Conservation (phyloP, 2,888 invertebrate species). For the Cosmia trapezina region DNA sequence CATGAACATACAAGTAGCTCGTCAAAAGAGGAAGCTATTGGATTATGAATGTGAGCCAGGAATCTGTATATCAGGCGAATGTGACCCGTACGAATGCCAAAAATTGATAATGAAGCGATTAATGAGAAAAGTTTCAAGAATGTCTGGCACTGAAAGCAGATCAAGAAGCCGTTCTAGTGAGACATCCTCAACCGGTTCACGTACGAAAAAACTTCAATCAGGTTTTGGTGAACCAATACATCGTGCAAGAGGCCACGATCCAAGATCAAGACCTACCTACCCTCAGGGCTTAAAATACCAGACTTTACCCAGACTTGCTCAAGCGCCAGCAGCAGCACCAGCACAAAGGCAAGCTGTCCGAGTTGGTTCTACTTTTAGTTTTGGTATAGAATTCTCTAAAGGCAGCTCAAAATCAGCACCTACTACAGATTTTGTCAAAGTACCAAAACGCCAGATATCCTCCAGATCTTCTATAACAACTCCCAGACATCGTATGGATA, state of each 20-base stretch:
- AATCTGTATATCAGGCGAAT: constrained; percentile 67
- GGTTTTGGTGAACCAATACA: background rate
- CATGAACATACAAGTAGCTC: constrained; percentile 70
- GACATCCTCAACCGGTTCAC: constrained; percentile 6
- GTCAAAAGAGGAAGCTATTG: constrained; percentile 41
- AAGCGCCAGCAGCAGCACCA: background rate
- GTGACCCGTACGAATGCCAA: constrained; percentile 69
- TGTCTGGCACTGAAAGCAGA: constrained; percentile 61
- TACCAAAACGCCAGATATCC: constrained; percentile 21
- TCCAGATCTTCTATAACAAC: constrained; percentile 39
- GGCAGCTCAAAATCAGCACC: constrained; percentile 29
- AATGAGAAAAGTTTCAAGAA: constrained; percentile 61
- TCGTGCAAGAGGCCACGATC: constrained; percentile 3
- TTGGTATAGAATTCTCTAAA: constrained; percentile 71
- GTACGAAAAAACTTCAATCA: constrained; percentile 31
- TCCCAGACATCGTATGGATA: constrained; percentile 33
- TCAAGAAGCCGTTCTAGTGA: constrained; percentile 32
- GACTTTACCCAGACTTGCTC: constrained; percentile 37
- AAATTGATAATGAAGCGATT: constrained; percentile 69
- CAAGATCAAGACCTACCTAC: constrained; percentile 5
- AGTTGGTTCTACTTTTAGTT: constrained; percentile 69
- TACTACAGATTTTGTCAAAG: constrained; percentile 11
- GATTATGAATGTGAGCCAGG: constrained; percentile 71
- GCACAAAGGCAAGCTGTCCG: constrained; percentile 60
- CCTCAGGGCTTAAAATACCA: constrained; percentile 53